Conservation (phyloP, 1,140 invertebrate species). For the Pogonognathellus flavescens region DNA sequence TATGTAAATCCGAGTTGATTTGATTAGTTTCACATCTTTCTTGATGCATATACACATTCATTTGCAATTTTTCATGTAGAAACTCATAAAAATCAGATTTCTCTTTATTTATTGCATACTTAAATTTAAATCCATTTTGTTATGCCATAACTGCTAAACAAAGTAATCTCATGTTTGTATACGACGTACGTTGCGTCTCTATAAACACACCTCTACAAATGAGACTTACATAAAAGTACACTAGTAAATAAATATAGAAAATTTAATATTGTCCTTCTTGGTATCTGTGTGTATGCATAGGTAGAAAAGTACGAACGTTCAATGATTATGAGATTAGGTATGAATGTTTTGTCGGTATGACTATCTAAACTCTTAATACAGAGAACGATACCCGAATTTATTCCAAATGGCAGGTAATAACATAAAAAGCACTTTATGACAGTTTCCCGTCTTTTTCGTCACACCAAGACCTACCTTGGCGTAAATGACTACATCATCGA, state of each 20-base stretch:
- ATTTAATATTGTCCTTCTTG: too few relatives aligned
- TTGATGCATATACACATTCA: constrained; percentile 21
- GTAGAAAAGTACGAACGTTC: too few relatives aligned
- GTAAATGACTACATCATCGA: not conserved
- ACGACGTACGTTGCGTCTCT: too few relatives aligned
- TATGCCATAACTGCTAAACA: not conserved
- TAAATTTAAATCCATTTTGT: not conserved
- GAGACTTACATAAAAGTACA: too few relatives aligned
- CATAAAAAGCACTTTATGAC: not conserved
- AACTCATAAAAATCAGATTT: constrained; percentile 31
- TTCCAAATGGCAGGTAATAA: not conserved
- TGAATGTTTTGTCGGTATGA: not conserved
- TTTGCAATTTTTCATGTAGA: constrained; percentile 44
- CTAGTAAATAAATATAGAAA: too few relatives aligned
- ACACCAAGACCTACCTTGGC: not conserved
- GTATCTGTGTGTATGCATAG: too few relatives aligned
- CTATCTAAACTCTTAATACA: too few relatives aligned
- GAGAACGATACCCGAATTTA: not conserved
- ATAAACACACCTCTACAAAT: too few relatives aligned
- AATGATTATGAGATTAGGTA: not conserved
- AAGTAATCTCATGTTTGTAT: too few relatives aligned
- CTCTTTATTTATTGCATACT: not conserved
- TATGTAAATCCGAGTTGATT: constrained; percentile 36
- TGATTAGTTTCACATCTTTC: constrained; percentile 50
- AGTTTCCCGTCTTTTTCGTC: constrained; percentile 10